Evolutionary conservation across 2,888 invertebrate genomes (phyloP), one percentile per base, ranked within the genome.

Genomic region (Cephalotes varians): DNA sequence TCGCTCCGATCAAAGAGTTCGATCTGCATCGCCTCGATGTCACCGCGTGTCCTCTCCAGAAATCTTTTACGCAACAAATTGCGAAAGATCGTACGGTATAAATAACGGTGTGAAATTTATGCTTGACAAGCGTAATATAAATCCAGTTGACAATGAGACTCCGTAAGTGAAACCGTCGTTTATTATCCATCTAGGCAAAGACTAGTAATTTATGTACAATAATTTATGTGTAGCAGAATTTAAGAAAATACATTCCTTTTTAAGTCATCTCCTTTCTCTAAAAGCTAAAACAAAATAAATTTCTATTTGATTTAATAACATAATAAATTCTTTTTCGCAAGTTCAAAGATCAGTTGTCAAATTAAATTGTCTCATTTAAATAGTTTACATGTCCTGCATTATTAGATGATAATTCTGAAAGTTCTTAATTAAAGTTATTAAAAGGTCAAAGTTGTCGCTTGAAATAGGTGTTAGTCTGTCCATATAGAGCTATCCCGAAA

Each of bases 61-160:
- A 76, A 51, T 65, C 37, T n/a, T 21, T 69, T 77, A 69, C 44
- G 15, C 34, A 77, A 77, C 31, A 37, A n/a, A 40, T 77, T 69
- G 21, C 31, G 40, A 77, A 69, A 69, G 54, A 77, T 69, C 28
- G 54, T 67, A 69, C 69, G 76, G 67, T 54, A 69, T 69, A 69
- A 77, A 54, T 77, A 77, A 77, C 21, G 54, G 31, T 44, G 28
- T 44, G 44, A 31, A 77, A 56, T 69, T 74, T 44, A 69, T 56
- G 21, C 28, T 15, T 54, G 40, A 40, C 40, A 69, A 69, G 44
- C 4, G 28, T 44, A 56, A 21, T 40, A 54, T 28, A 54, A 54
- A 31, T 67, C 3, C 51, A 64, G 31, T 64, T 64, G 51, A 67
- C 54, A 54, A 69, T 54, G 34, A 21, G 5, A 40, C 40, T 0